phyloP scores from a whole-genome alignment of 2,113 vertebrate genomes.

The Eretmochelys imbricata region DNA sequence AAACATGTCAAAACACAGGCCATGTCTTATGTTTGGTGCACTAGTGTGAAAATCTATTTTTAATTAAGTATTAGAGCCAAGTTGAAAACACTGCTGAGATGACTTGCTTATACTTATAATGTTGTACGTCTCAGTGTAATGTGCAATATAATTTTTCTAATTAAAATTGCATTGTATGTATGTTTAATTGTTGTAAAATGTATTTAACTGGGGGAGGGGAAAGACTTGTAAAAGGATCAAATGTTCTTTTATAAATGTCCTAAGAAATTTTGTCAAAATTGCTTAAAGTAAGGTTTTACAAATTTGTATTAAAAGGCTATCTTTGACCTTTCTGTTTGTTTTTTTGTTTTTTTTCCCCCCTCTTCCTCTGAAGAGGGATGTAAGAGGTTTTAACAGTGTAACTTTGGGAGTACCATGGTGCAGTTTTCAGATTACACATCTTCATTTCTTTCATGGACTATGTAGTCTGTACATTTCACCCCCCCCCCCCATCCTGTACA shows the following conservation, averaged over 20 bases:
- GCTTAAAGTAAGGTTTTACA: slow-evolving; percentile 73
- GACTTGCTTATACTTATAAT: slow-evolving; percentile 42
- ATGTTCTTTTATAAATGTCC: slow-evolving; percentile 73
- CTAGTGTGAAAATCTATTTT: slow-evolving; percentile 33
- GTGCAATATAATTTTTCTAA: slow-evolving; percentile 78
- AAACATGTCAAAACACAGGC: slow-evolving; percentile 27
- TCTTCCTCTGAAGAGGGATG: neutral
- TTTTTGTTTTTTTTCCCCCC: neutral
- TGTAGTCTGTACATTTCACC: neutral
- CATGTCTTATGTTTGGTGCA: slow-evolving; percentile 60
- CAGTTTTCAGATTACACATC: neutral
- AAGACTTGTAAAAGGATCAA: slow-evolving; percentile 70
- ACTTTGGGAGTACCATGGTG: neutral
- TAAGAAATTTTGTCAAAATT: slow-evolving; percentile 53
- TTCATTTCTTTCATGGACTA: neutral
- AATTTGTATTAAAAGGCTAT: slow-evolving; percentile 75
- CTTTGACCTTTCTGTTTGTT: slow-evolving; percentile 27
- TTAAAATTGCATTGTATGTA: slow-evolving; percentile 59
- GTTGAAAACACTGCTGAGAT: slow-evolving; percentile 54
- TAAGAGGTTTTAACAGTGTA: neutral
- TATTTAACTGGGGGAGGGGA: slow-evolving; percentile 71
- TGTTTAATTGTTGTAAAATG: slow-evolving; percentile 62
- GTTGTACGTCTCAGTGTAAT: slow-evolving; percentile 57
- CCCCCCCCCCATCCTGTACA: too few species aligned
- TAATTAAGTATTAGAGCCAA: neutral